These are phyloP conservation scores for Elachura formosa DNA, from an alignment of 2,113 vertebrate species.

Conservation along the genomic window DNA sequence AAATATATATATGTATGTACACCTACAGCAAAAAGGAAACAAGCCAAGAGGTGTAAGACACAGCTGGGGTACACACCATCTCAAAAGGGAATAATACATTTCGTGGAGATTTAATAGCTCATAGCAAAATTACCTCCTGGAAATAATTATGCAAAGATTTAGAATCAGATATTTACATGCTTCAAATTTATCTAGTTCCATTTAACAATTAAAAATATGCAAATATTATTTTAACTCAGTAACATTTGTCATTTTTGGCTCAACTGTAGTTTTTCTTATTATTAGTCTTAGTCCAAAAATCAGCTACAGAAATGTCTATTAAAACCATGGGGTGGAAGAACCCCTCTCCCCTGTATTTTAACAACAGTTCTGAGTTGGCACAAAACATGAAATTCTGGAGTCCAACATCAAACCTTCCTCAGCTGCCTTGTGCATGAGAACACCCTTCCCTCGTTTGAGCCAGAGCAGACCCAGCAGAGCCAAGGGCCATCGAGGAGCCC, in stretches of 20 bases:
- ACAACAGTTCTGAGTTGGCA: constrained; percentile 28
- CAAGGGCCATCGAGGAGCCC: rapidly evolving
- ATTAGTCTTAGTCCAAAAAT: constrained; percentile 16
- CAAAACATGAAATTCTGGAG: background rate
- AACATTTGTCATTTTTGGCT: constrained; percentile 47
- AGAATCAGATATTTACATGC: constrained; percentile 55
- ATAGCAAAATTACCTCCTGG: constrained; percentile 45
- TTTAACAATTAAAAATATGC: constrained; percentile 34
- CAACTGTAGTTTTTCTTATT: constrained; percentile 29
- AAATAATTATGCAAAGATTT: constrained; percentile 40
- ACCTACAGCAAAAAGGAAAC: constrained; percentile 43
- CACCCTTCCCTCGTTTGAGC: background rate
- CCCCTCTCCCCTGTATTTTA: background rate
- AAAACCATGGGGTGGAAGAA: background rate
- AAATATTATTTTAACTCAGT: constrained; percentile 32
- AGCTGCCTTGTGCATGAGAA: background rate
- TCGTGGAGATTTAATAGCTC: constrained; percentile 18
- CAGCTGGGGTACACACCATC: constrained; percentile 12
- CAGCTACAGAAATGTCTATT: constrained; percentile 16
- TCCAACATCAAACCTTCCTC: background rate
- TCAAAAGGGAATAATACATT: constrained; percentile 28
- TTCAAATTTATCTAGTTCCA: background rate
- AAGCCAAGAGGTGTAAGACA: constrained; percentile 30
- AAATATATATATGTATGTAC: background rate
- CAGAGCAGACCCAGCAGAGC: background rate